Evolutionary conservation across 2,797 vertebrate species (phyloP).

Genomic region (Paramormyrops hopkinsi): DNA sequence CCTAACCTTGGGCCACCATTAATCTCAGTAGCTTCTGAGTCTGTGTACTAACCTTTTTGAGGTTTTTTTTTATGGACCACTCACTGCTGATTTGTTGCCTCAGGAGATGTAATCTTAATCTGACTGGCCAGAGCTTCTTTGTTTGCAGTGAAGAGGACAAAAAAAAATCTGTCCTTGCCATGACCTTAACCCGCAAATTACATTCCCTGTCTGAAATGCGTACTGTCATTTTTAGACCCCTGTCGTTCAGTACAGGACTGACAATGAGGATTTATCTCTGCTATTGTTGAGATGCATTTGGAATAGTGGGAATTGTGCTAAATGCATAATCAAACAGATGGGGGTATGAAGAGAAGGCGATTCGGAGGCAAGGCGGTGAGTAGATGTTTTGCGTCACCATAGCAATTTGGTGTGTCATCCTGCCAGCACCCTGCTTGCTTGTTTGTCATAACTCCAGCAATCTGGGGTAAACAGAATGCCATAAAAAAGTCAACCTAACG

Average conservation of each 20-base stretch:
- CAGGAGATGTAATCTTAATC: not conserved
- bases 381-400: not conserved
- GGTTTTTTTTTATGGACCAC: not conserved
- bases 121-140: not conserved
- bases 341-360: not conserved
- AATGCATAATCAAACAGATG: constrained; percentile 13
- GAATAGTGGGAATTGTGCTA: not conserved
- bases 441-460: not conserved
- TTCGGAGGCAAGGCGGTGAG: not conserved
- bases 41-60: not conserved
- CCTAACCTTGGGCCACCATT: not conserved
- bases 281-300: not conserved
- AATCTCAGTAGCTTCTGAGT: not conserved
- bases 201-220: not conserved
- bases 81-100: not conserved
- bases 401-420: not conserved
- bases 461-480: not conserved
- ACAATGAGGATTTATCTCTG: not conserved
- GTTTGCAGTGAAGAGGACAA: not conserved
- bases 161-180: not conserved
- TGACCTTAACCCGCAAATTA: not conserved
- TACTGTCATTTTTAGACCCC: not conserved
- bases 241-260: not conserved
- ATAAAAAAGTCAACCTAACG: not conserved
- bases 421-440: not conserved